These are phyloP conservation scores for Rhynchopsitta pachyrhyncha DNA, from an alignment of 2,113 vertebrate genomes.

Conservation along the genomic window DNA sequence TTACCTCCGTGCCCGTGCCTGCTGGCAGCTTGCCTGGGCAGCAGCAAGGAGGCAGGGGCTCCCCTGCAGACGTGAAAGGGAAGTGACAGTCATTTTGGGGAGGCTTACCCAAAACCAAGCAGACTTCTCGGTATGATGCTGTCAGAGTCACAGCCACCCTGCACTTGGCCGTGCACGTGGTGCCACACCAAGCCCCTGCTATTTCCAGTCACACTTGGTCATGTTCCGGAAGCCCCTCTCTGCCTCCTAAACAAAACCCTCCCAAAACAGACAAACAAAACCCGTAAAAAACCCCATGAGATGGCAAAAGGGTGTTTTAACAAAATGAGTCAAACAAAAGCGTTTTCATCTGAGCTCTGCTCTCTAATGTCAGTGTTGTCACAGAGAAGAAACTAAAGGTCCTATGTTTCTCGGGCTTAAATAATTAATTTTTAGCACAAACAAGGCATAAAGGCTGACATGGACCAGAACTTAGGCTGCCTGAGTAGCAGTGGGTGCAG, in stretches of 20 bases:
- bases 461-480: background rate
- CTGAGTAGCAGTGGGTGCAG: background rate
- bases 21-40: background rate
- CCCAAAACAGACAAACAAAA: background rate
- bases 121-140: background rate
- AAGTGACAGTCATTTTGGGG: background rate
- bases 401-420: background rate
- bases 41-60: background rate
- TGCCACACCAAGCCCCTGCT: accelerated
- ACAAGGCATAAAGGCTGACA: background rate
- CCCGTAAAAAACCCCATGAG: background rate
- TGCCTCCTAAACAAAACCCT: background rate
- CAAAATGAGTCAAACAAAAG: background rate
- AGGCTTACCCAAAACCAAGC: background rate
- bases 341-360: background rate
- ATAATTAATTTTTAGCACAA: background rate
- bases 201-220: accelerated
- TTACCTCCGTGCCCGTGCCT: background rate
- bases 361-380: background rate
- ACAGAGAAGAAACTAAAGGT: background rate
- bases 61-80: accelerated
- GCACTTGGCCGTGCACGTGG: accelerated
- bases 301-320: background rate
- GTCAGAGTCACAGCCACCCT: accelerated
- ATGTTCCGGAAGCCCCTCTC: background rate